Conservation (phyloP, 2,888 invertebrate genomes). For the Pheosia gnoma region DNA sequence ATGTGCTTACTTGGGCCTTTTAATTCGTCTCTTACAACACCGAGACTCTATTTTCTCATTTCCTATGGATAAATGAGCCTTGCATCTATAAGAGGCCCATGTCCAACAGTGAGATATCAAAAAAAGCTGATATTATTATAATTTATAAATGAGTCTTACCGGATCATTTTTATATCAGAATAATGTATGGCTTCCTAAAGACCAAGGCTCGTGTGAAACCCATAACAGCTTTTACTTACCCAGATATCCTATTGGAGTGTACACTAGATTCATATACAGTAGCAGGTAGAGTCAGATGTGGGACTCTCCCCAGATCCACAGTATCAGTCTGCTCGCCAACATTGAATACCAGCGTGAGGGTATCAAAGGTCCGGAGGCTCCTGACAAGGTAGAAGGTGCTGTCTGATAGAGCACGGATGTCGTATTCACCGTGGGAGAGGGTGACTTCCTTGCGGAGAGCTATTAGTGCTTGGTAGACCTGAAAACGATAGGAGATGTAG, state of each 20-base stretch:
- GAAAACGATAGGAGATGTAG: conserved; percentile 26
- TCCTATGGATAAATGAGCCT: too few relatives aligned
- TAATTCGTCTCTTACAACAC: too few relatives aligned
- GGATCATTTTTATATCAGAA: not conserved
- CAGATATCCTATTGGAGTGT: conserved; percentile 52
- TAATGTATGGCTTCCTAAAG: not conserved
- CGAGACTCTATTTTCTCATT: not conserved
- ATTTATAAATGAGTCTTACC: too few relatives aligned
- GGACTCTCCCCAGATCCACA: conserved; percentile 62
- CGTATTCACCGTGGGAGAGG: conserved; percentile 68
- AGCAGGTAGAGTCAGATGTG: conserved; percentile 48
- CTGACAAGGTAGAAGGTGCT: conserved; percentile 64
- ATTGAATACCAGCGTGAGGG: conserved; percentile 79
- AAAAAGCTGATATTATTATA: too few relatives aligned
- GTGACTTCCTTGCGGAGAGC: conserved; percentile 73
- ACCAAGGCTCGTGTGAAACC: too few relatives aligned
- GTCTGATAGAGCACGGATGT: conserved; percentile 64
- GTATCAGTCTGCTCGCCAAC: conserved; percentile 66
- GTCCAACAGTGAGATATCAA: too few relatives aligned
- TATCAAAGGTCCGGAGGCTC: conserved; percentile 53
- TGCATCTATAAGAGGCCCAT: not conserved
- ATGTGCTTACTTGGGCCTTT: too few relatives aligned
- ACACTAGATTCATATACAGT: conserved; percentile 61
- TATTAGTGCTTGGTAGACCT: conserved; percentile 83
- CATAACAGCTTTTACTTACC: conserved; percentile 46